phyloP scores from a whole-genome alignment of 2,888 invertebrate genomes.

The Pheosia gnoma region DNA sequence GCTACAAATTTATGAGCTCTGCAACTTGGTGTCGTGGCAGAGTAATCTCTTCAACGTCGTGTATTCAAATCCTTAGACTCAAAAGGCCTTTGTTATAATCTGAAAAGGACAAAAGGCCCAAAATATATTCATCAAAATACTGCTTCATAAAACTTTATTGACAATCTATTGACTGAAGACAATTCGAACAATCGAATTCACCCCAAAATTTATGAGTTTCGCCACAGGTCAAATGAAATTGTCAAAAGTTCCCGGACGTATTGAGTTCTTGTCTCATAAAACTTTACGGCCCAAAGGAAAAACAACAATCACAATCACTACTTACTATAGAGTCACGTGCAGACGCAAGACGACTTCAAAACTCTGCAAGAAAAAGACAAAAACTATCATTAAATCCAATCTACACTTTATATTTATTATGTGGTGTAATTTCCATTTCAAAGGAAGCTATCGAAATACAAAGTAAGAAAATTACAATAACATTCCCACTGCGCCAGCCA shows the following conservation, averaged over 20 bases:
- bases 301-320: slow-evolving; percentile 7
- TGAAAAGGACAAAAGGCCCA: neutral
- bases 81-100: neutral
- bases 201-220: slow-evolving; percentile 32
- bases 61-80: no score
- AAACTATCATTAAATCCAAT: no score
- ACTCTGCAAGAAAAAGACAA: no score
- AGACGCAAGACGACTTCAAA: no score
- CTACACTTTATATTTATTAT: no score
- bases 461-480: slow-evolving; percentile 20
- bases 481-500: slow-evolving; percentile 10
- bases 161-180: slow-evolving; percentile 12
- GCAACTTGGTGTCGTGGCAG: no score
- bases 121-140: slow-evolving; percentile 18
- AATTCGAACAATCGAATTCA: slow-evolving; percentile 45
- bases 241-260: slow-evolving; percentile 26
- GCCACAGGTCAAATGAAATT: slow-evolving; percentile 34
- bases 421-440: neutral
- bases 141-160: slow-evolving; percentile 13
- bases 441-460: slow-evolving; percentile 14
- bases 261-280: slow-evolving; percentile 19
- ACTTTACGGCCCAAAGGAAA: slow-evolving; percentile 13
- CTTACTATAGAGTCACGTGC: slow-evolving; percentile 8
- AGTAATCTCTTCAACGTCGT: no score
- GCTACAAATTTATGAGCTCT: no score